phyloP scores from a whole-genome alignment of 2,797 vertebrate species.

The Microchirus variegatus region DNA sequence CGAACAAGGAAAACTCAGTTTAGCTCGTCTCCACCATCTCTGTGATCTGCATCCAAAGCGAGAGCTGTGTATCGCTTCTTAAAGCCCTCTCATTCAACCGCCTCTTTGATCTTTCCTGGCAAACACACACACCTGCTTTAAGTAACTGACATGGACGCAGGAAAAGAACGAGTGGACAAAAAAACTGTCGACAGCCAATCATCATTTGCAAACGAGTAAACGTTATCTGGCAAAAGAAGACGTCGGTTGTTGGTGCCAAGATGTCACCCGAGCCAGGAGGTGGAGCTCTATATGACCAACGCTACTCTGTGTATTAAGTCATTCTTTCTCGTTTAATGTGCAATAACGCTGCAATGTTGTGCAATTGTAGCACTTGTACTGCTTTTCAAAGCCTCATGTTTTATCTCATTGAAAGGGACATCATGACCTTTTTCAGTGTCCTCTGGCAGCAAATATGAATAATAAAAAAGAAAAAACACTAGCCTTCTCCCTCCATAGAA shows the following conservation, averaged over 20 bases:
- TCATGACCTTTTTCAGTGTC: slow-evolving; percentile 25
- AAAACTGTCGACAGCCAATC: slow-evolving; percentile 8
- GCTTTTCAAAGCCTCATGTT: slow-evolving; percentile 17
- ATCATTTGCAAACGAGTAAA: slow-evolving; percentile 28
- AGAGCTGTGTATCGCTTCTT: slow-evolving; percentile 60
- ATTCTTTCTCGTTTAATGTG: neutral
- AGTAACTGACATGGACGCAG: slow-evolving; percentile 47
- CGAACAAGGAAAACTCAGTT: slow-evolving; percentile 64
- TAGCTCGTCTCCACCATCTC: slow-evolving; percentile 59
- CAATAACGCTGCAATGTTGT: slow-evolving; percentile 15
- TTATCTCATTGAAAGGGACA: slow-evolving; percentile 16
- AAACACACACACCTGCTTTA: slow-evolving; percentile 44
- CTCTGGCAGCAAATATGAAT: slow-evolving; percentile 28
- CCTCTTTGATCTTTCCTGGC: slow-evolving; percentile 67
- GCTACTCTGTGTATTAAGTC: slow-evolving; percentile 17
- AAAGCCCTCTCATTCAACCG: slow-evolving; percentile 65
- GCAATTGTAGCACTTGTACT: slow-evolving; percentile 4
- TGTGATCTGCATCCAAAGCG: slow-evolving; percentile 73
- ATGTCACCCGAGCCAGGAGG: slow-evolving; percentile 21
- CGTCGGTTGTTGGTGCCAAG: slow-evolving; percentile 1
- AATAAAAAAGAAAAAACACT: slow-evolving; percentile 10
- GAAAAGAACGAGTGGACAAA: slow-evolving; percentile 10
- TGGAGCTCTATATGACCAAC: slow-evolving; percentile 17
- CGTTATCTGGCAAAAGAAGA: neutral
- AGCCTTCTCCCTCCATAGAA: too few species aligned